phyloP scores from a whole-genome alignment of 2,888 invertebrate genomes.

The Cinara cedri region DNA sequence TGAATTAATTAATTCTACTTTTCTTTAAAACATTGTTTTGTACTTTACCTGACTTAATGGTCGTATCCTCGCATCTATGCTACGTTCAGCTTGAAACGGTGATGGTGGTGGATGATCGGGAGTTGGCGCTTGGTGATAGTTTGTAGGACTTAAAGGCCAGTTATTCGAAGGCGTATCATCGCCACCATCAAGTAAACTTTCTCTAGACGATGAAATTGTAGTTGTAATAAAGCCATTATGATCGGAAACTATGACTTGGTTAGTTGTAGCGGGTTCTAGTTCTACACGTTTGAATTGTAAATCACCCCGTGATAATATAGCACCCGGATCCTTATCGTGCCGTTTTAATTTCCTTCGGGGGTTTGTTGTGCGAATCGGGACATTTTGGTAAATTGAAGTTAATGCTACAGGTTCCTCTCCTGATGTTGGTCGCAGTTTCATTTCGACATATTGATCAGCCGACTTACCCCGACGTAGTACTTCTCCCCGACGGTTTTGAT shows the following conservation, averaged over 20 bases:
- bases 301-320: constrained; percentile 60
- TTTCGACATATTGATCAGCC: constrained; percentile 79
- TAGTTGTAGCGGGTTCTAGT: constrained; percentile 56
- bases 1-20: not conserved
- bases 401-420: constrained; percentile 69
- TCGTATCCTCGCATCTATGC: constrained; percentile 87
- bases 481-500: constrained; percentile 57
- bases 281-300: constrained; percentile 60
- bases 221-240: constrained; percentile 50
- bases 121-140: constrained; percentile 89
- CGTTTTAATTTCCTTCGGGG: constrained; percentile 74
- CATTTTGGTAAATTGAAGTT: constrained; percentile 76
- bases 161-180: constrained; percentile 63
- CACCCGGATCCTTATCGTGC: constrained; percentile 65
- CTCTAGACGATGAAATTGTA: constrained; percentile 64
- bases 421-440: constrained; percentile 65
- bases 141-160: constrained; percentile 83
- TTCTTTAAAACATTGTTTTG: constrained; percentile 61
- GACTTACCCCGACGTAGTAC: constrained; percentile 73
- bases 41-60: constrained; percentile 87
- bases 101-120: constrained; percentile 94
- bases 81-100: constrained; percentile 84
- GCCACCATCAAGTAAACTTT: constrained; percentile 67
- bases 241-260: constrained; percentile 57
- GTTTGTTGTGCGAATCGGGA: constrained; percentile 74